Conservation (phyloP, 2,888 invertebrate species). For the Drosophila mercatorum region DNA sequence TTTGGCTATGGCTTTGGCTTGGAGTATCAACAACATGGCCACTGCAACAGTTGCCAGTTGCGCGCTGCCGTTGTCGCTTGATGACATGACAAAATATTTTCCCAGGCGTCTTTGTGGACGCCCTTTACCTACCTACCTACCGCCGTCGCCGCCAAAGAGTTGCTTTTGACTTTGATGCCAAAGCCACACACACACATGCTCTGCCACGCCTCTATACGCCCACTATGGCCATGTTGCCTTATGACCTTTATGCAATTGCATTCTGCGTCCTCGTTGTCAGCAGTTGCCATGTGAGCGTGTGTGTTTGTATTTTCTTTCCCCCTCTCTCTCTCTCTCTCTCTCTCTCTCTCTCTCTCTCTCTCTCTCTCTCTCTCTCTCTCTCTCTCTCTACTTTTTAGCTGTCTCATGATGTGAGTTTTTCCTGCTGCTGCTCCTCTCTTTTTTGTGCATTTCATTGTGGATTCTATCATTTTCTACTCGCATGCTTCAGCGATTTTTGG, state of each 20-base stretch:
- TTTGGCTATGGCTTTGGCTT: not conserved
- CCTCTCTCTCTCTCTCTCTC: slow-evolving; percentile 9
- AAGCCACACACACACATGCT: slow-evolving; percentile 38
- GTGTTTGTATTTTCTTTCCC: not conserved
- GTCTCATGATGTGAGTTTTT: slow-evolving; percentile 35
- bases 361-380: slow-evolving; percentile 4
- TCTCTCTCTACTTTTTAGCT: slow-evolving; percentile 18
- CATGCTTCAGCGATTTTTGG: slow-evolving; percentile 79
- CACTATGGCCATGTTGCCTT: slow-evolving; percentile 49
- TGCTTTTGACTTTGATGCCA: slow-evolving; percentile 76
- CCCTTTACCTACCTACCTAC: slow-evolving; percentile 2
- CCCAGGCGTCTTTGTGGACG: slow-evolving; percentile 64
- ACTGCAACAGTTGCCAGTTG: slow-evolving; percentile 71
- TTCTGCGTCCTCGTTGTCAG: slow-evolving; percentile 64
- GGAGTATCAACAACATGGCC: slow-evolving; percentile 53
- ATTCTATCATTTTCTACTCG: slow-evolving; percentile 78
- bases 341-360: slow-evolving; percentile 11
- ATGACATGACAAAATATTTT: slow-evolving; percentile 80
- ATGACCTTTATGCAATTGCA: slow-evolving; percentile 79
- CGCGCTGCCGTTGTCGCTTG: slow-evolving; percentile 41
- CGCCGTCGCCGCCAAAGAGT: slow-evolving; percentile 51
- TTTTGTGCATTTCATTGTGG: slow-evolving; percentile 77
- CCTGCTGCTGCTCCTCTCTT: slow-evolving; percentile 20
- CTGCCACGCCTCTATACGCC: slow-evolving; percentile 18
- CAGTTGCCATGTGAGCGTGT: slow-evolving; percentile 18